Conservation (phyloP, 2,113 vertebrate species). For the Notarius lentiginosus region DNA sequence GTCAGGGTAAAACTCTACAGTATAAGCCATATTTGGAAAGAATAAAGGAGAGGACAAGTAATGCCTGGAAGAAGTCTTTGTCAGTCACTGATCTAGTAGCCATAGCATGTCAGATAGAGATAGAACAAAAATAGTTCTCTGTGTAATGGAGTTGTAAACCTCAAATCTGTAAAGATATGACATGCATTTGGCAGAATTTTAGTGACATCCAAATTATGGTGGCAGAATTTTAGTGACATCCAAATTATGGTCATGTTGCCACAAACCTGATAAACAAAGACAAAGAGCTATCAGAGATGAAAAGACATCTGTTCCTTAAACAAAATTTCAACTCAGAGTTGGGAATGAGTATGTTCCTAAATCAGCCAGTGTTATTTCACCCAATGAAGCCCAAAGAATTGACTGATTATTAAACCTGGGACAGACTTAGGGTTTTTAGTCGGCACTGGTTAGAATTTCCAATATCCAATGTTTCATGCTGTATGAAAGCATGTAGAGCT, state of each 20-base stretch:
- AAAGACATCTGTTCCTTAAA: neutral
- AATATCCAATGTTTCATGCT: neutral
- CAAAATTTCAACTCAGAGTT: neutral
- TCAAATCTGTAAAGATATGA: neutral
- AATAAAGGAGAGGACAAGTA: neutral
- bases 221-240: neutral
- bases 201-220: neutral
- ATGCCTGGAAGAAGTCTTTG: slow-evolving; percentile 20
- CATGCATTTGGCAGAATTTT: neutral
- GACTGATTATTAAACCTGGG: neutral
- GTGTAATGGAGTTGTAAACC: neutral
- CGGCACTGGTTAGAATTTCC: neutral
- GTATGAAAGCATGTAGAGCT: neutral
- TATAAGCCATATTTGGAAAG: slow-evolving; percentile 22
- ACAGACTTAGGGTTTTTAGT: neutral
- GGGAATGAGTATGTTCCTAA: neutral
- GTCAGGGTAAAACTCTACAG: slow-evolving; percentile 5
- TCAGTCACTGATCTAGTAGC: slow-evolving; percentile 17
- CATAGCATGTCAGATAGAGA: neutral
- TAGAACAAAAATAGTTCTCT: neutral
- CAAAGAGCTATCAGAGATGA: neutral
- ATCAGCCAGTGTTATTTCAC: neutral
- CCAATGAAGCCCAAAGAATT: neutral
- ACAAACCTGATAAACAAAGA: neutral
- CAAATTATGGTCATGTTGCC: neutral